A percentile compares a stretch with the other conserved stretches of the same genome.
These are phyloP conservation scores for Copsychus sechellarum DNA, from an alignment of 2,113 vertebrate genomes.

Conservation along the genomic window DNA sequence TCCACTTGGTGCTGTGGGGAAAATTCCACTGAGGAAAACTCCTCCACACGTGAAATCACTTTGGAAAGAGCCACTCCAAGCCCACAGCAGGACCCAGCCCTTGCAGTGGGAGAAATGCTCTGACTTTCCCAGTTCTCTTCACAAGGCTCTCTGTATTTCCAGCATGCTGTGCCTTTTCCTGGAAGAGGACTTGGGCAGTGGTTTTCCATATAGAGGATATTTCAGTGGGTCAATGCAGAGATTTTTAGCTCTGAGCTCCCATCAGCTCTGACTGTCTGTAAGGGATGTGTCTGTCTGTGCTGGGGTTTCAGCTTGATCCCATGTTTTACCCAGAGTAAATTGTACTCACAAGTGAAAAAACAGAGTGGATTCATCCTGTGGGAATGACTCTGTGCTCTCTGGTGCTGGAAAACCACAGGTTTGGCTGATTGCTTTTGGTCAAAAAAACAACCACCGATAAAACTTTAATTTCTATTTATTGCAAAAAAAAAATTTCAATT, in stretches of 20 bases:
- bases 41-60: neutral
- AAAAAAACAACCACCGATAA: neutral
- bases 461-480: neutral
- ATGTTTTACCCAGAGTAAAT: neutral
- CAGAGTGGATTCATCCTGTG: neutral
- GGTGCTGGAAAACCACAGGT: neutral
- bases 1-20: rapidly evolving
- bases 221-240: neutral
- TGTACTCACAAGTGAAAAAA: neutral
- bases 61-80: neutral
- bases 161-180: neutral
- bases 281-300: neutral
- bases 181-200: neutral
- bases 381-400: neutral
- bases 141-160: neutral
- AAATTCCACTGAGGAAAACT: neutral
- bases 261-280: neutral
- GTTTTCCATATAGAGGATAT: neutral
- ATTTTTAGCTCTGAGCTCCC: neutral
- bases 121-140: neutral
- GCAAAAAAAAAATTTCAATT: rapidly evolving
- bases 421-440: neutral
- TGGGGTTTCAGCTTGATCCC: neutral
- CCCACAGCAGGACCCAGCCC: neutral
- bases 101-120: neutral